Conservation (phyloP, 2,113 vertebrate species). For the Aptenodytes patagonicus region DNA sequence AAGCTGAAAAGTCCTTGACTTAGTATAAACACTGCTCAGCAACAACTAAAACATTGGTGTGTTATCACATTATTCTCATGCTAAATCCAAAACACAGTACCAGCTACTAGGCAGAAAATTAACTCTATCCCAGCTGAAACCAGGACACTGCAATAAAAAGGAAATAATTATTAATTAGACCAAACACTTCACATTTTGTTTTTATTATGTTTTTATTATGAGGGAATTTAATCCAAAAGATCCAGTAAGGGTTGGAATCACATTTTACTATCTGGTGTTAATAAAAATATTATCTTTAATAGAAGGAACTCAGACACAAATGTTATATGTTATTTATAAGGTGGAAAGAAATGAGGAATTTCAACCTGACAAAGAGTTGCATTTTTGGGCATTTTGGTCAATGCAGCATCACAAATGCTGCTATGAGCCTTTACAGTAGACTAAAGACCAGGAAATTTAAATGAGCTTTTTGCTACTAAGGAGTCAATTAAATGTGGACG, state of each 20-base stretch:
- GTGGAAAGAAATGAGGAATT: background rate
- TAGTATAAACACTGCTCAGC: too few species aligned
- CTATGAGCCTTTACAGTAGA: background rate
- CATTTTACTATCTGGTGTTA: background rate
- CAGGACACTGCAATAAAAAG: background rate
- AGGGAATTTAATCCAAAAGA: constrained; percentile 34
- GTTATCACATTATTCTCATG: too few species aligned
- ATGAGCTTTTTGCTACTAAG: background rate
- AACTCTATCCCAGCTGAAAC: too few species aligned
- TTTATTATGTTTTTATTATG: background rate
- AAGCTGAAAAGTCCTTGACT: too few species aligned
- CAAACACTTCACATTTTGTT: background rate
- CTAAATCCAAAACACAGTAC: too few species aligned
- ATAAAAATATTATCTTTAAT: background rate
- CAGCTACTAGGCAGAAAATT: too few species aligned
- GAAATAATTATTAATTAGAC: background rate
- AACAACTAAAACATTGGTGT: too few species aligned
- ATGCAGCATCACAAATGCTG: background rate
- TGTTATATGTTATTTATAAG: background rate
- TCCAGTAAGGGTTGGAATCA: background rate
- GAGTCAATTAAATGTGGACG: background rate
- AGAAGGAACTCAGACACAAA: background rate
- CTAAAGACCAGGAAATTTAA: background rate
- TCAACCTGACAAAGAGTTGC: background rate
- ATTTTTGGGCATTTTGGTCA: background rate